Base-by-base conservation (phyloP, 1,140 invertebrate species). In the Drosophila albomicans region DNA sequence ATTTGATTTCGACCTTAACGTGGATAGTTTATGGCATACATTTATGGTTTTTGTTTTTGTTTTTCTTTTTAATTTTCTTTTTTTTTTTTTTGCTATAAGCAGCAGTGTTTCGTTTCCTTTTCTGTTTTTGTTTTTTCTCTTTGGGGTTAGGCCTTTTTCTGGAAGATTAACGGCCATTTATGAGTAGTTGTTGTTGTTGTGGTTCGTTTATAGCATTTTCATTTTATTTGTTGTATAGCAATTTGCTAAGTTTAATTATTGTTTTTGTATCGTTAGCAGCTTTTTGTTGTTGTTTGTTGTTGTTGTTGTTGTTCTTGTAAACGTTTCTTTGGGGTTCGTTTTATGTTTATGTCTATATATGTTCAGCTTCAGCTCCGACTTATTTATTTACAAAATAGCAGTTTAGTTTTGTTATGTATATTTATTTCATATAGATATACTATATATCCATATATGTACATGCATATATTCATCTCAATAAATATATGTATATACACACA, bases 221-320 rank as follows among this genome's bases (percentile, higher is more conserved):
- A 28, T 41, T 48, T 59, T 49, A 46, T 59, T 78, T 77, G 69
- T 74, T 78, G 58, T 78, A 57, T 84, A 81, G 69, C 69, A 57
- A 38, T 88, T 85, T 81, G 85, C 85, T 89, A 88, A 85, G 64
- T 89, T 81, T 88, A 89, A 88, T 88, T 88, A 89, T 88, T 89
- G 85, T 88, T 89, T 89, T 88, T 88, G 85, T 88, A 88, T 88
- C 85, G 78, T 88, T 88, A 88, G 85, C 85, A 88, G 85, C 85
- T 88, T 88, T 87, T 75, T 57, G 80, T 57, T 57, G 54, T 56
- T 54, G 77, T 56, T 74, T 32, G 5, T 32, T 32, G 5, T 54
- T 32, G 28, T 88, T 58, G 80, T 56, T 56, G n/a, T 56, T 38
- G 78, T 74, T 64, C 15, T 78, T 64, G 57, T 84, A 76, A 56